These are phyloP conservation scores for Habrosyne pyritoides DNA, from an alignment of 2,888 invertebrate species.

Conservation along the genomic window DNA sequence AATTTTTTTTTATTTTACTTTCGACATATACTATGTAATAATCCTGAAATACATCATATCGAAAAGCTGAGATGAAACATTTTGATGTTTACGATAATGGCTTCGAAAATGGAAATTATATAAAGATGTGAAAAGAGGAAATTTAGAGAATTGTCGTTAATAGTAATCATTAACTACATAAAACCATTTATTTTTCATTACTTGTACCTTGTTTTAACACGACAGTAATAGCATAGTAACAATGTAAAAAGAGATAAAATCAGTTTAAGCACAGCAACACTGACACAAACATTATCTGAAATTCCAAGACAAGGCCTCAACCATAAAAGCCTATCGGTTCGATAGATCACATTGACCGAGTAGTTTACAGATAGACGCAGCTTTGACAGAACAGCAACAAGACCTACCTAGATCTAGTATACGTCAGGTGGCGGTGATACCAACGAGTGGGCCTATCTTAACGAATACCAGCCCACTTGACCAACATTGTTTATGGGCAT, in stretches of 20 bases:
- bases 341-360: constrained; percentile 1
- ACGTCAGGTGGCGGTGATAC: background rate
- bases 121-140: no score
- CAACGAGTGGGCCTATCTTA: background rate
- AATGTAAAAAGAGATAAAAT: background rate
- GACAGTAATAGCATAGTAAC: background rate
- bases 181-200: no score
- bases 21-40: no score
- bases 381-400: background rate
- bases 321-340: background rate
- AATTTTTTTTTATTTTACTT: no score
- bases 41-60: no score
- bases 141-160: no score
- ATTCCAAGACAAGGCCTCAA: background rate
- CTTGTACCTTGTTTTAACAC: no score
- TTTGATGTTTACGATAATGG: no score
- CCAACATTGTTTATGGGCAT: constrained; percentile 13
- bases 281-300: background rate
- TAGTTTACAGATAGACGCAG: background rate
- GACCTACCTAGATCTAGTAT: background rate
- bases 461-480: background rate
- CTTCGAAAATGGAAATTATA: no score
- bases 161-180: no score
- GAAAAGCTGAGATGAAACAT: no score
- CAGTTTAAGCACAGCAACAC: background rate